Evolutionary conservation across 2,113 vertebrate genomes (phyloP).

Genomic region (Ciconia stormi): DNA sequence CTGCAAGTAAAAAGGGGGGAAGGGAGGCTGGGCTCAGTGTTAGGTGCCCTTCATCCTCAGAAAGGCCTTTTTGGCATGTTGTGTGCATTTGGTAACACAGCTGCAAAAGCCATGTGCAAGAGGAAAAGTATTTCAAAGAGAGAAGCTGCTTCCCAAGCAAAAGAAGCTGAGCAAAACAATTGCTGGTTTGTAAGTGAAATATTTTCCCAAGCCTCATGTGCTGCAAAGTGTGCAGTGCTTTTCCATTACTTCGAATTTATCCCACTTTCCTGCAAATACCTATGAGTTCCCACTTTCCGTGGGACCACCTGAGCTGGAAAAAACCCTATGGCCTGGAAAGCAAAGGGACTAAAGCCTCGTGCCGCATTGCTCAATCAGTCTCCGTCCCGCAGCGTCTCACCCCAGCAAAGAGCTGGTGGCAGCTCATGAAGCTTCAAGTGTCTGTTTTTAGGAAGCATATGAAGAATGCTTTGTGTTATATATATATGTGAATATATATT

Average conservation of each 20-base stretch:
- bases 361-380: neutral
- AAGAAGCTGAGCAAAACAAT: neutral
- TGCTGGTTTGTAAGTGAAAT: rapidly evolving
- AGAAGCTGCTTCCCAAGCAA: neutral
- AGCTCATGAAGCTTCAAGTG: neutral
- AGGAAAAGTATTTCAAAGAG: neutral
- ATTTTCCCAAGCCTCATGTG: neutral
- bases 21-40: neutral
- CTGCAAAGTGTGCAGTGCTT: rapidly evolving
- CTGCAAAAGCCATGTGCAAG: neutral
- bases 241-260: rapidly evolving
- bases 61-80: neutral
- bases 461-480: neutral
- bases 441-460: neutral
- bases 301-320: neutral
- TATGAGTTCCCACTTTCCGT: neutral
- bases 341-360: neutral
- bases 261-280: neutral
- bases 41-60: neutral
- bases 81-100: neutral
- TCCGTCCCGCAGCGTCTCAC: rapidly evolving
- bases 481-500: neutral
- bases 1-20: neutral
- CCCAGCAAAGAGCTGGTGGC: neutral
- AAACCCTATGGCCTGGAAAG: rapidly evolving